Evolutionary conservation across 37 sponge, comb jelly and placozoan species (phyloP).

Genomic region (Cliona cf. orientalis): DNA sequence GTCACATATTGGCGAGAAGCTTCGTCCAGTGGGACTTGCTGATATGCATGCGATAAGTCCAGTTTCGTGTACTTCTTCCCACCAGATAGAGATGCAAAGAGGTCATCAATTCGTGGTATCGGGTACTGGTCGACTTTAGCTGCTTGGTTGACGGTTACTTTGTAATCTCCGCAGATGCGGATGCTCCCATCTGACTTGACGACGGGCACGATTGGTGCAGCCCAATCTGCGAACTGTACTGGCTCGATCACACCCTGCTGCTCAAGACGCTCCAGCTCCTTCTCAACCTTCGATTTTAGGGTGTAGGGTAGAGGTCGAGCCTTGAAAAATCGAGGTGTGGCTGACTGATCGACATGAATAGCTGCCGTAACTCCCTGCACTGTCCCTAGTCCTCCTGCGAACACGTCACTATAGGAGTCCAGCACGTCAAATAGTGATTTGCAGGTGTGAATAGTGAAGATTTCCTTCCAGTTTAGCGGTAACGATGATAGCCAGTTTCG

Average conservation of each 20-base stretch:
- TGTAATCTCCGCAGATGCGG: too few species aligned
- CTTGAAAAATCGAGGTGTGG: background rate
- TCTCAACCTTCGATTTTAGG: constrained; percentile 1
- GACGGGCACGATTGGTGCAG: too few species aligned
- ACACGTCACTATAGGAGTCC: constrained; percentile 14
- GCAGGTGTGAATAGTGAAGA: background rate
- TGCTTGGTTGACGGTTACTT: constrained; percentile 28
- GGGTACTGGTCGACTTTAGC: constrained; percentile 24
- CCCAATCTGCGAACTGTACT: constrained; percentile 48
- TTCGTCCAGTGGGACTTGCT: constrained; percentile 6
- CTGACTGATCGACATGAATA: background rate
- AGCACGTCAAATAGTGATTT: background rate
- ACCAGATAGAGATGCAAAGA: constrained; percentile 15
- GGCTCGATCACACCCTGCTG: constrained; percentile 16
- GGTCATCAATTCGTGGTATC: constrained; percentile 32
- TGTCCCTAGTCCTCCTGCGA: constrained; percentile 20
- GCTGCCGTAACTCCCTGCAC: constrained; percentile 1
- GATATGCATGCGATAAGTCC: too few species aligned
- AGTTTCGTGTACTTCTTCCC: constrained; percentile 34
- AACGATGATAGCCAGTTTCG: too few species aligned
- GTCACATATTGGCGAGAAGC: constrained; percentile 1
- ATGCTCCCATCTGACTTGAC: too few species aligned
- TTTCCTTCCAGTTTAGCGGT: too few species aligned
- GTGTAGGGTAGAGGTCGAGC: constrained; percentile 31
- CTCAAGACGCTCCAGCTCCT: constrained; percentile 26